These are phyloP conservation scores for Leptosomus discolor DNA, from an alignment of 2,113 vertebrate species.

Conservation along the genomic window DNA sequence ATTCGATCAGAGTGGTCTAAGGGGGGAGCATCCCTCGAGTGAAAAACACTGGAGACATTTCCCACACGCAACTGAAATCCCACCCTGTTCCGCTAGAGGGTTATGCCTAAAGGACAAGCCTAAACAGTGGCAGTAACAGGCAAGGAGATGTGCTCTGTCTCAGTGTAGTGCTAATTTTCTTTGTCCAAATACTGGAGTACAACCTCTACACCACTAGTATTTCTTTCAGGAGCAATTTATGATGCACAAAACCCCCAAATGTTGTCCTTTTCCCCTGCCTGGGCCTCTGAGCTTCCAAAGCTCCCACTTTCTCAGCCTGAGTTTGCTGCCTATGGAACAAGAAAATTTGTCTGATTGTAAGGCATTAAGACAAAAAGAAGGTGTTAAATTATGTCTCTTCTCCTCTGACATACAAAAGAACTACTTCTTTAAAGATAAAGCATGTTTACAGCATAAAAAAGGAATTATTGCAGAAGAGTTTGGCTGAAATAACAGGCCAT, in stretches of 20 bases:
- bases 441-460: not conserved
- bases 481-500: not conserved
- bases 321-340: not conserved
- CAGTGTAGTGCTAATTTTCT: not conserved
- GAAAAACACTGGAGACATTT: not conserved
- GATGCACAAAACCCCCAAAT: not conserved
- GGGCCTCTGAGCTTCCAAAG: not conserved
- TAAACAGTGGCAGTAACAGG: not conserved
- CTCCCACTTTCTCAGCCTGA: not conserved
- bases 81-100: slow-evolving; percentile 44
- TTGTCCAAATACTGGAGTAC: not conserved
- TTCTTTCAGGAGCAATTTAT: not conserved
- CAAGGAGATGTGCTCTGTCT: not conserved
- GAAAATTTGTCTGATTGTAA: not conserved
- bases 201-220: not conserved
- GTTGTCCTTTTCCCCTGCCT: not conserved
- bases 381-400: not conserved
- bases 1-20: not conserved
- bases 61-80: slow-evolving; percentile 6
- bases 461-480: not conserved
- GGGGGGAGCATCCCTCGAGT: not conserved
- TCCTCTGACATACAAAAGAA: not conserved
- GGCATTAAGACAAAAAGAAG: not conserved
- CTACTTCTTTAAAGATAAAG: not conserved
- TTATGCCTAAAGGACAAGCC: not conserved